Conservation (phyloP, 2,797 vertebrate genomes). For the Hyperoplus immaculatus region DNA sequence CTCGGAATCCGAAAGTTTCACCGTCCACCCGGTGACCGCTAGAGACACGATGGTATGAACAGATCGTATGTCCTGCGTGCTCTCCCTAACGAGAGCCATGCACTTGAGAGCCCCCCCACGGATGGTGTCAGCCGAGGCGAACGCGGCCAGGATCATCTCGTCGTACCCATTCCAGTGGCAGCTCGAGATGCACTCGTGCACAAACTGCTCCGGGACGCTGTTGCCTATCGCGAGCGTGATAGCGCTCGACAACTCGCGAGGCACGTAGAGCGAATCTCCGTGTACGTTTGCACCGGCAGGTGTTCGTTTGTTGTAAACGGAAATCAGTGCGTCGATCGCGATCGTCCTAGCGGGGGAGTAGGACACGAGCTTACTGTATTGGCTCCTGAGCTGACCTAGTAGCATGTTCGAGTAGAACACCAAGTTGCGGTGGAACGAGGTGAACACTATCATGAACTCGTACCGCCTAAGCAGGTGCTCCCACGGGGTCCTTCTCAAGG, state of each 20-base stretch:
- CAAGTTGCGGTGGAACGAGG: neutral
- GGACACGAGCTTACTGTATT: neutral
- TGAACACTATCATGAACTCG: slow-evolving; percentile 20
- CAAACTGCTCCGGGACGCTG: neutral
- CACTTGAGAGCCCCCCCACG: slow-evolving; percentile 4
- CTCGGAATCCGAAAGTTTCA: accelerated
- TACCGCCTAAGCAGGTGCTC: neutral
- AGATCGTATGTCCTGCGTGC: neutral
- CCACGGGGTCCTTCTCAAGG: neutral
- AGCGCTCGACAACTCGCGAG: neutral
- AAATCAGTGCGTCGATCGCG: neutral
- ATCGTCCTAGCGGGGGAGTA: neutral
- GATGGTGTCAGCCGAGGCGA: neutral
- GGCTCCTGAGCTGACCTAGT: neutral
- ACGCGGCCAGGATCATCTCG: neutral
- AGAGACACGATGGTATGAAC: neutral
- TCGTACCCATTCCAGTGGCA: neutral
- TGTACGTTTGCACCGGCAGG: no score
- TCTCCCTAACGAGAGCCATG: neutral
- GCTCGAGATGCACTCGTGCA: neutral
- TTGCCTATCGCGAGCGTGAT: neutral
- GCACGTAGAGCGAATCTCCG: neutral
- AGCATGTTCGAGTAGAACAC: neutral
- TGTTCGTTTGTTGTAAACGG: neutral
- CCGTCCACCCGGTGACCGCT: neutral